Conservation (phyloP, 2,113 vertebrate genomes). For the Calidris pygmaea region DNA sequence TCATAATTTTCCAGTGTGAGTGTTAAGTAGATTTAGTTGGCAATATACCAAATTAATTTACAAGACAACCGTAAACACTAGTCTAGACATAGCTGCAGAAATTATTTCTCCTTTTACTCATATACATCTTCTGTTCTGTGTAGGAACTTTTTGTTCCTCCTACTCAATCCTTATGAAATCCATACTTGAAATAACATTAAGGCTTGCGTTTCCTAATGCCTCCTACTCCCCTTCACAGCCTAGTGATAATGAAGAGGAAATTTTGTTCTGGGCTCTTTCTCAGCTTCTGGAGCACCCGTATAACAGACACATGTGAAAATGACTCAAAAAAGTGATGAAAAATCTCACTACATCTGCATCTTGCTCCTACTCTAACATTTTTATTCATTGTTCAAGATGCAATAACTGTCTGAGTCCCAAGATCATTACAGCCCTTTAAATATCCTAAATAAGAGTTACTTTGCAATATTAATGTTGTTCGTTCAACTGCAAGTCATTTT, state of each 20-base stretch:
- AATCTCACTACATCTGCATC: background rate
- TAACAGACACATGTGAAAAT: conserved; percentile 2
- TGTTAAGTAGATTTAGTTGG: background rate
- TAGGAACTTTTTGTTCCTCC: background rate
- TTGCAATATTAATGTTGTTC: background rate
- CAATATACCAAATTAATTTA: background rate
- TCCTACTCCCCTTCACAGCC: background rate
- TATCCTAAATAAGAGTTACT: background rate
- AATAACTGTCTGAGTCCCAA: background rate
- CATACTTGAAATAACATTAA: background rate
- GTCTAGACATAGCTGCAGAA: background rate
- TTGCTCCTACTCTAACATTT: background rate
- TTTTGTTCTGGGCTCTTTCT: conserved; percentile 18
- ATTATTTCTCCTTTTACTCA: background rate
- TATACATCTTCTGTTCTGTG: background rate
- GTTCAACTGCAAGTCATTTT: background rate
- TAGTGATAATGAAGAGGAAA: background rate
- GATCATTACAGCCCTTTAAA: background rate
- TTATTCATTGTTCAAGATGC: background rate
- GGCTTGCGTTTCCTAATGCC: background rate
- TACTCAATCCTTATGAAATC: conserved; percentile 24
- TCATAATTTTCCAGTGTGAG: background rate
- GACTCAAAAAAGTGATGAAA: conserved; percentile 11
- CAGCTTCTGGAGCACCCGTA: conserved; percentile 15
- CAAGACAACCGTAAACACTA: background rate